These are phyloP conservation scores for Andricus quercusramuli DNA, from an alignment of 2,888 invertebrate species.

Conservation along the genomic window DNA sequence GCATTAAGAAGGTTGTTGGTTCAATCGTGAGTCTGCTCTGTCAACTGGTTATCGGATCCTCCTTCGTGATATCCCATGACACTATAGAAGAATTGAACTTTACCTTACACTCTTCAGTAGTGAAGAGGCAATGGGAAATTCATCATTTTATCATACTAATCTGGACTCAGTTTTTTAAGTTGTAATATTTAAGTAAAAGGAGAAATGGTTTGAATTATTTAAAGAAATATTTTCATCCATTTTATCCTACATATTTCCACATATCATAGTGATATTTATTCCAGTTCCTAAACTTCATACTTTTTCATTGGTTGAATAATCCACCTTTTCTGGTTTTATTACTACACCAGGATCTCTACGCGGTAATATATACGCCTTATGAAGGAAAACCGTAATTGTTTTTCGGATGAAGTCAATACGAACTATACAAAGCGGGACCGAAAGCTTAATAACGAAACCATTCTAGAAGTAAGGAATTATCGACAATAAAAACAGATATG, in stretches of 20 bases:
- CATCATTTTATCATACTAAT: too few species aligned
- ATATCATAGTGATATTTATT: background rate
- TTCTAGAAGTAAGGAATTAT: background rate
- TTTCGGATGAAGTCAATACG: conserved; percentile 39
- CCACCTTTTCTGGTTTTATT: background rate
- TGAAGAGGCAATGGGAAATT: background rate
- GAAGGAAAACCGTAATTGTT: conserved; percentile 45
- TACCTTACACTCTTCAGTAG: background rate
- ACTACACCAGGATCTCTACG: background rate
- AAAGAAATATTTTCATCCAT: background rate
- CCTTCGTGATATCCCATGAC: background rate
- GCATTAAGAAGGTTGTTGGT: background rate
- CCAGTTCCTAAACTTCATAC: background rate
- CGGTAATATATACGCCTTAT: conserved; percentile 45
- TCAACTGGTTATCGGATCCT: background rate
- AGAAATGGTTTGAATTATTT: background rate
- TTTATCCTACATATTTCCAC: background rate
- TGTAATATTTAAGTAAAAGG: too few species aligned
- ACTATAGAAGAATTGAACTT: background rate
- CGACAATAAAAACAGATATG: conserved; percentile 20
- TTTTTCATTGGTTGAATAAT: conserved; percentile 1
- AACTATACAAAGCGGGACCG: conserved; percentile 1
- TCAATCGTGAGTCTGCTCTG: background rate
- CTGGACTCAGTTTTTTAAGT: too few species aligned
- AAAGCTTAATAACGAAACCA: conserved; percentile 25